These are phyloP conservation scores for Dryadula phaetusa DNA, from an alignment of 2,888 invertebrate species.

Conservation along the genomic window DNA sequence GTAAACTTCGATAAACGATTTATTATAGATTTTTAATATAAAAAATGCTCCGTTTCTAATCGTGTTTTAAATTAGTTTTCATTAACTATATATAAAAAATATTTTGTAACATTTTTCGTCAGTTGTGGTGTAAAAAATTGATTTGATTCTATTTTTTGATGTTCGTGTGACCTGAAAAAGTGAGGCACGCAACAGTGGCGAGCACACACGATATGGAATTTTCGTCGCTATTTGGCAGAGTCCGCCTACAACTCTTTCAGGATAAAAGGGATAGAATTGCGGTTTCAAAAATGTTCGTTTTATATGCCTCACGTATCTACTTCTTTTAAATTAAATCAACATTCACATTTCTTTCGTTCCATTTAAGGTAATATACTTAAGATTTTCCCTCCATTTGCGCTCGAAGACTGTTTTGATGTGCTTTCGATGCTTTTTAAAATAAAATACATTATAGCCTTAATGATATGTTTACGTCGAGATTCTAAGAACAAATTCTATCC, in stretches of 20 bases:
- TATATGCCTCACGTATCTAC: constrained; percentile 11
- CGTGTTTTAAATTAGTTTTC: not conserved
- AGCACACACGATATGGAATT: constrained; percentile 63
- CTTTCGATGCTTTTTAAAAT: constrained; percentile 3
- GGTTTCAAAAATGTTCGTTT: constrained; percentile 31
- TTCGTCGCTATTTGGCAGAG: constrained; percentile 56
- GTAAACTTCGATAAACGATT: no score
- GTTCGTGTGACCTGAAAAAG: constrained; percentile 75
- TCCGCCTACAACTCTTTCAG: constrained; percentile 36
- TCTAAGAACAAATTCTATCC: not conserved
- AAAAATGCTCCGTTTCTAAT: no score
- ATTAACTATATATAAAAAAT: not conserved
- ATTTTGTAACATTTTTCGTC: constrained; percentile 10
- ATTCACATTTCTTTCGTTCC: constrained; percentile 23
- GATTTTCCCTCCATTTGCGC: constrained; percentile 21
- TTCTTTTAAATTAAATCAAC: constrained; percentile 32
- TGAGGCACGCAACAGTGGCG: constrained; percentile 66
- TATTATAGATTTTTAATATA: no score
- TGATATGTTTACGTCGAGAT: constrained; percentile 9
- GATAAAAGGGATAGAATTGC: constrained; percentile 39
- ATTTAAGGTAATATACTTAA: constrained; percentile 18
- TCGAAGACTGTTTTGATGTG: constrained; percentile 10
- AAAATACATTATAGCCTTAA: constrained; percentile 17
- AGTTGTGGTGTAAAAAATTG: constrained; percentile 53
- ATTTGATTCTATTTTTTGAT: constrained; percentile 62